Percentiles rank a stretch among this genome's conserved stretches.
Conservation (phyloP, 2,888 invertebrate species). For the Noctua comes region DNA sequence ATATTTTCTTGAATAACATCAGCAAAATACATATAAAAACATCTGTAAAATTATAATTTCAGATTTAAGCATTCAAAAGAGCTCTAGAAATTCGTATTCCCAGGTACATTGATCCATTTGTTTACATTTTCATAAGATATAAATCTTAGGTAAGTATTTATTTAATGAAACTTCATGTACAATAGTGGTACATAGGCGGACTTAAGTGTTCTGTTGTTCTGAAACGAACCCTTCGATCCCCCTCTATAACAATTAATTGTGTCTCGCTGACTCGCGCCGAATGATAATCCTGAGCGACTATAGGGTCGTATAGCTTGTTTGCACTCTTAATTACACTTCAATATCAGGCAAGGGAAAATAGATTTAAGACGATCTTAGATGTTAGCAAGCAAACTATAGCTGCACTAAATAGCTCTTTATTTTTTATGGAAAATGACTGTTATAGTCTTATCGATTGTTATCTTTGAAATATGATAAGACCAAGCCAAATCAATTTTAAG, state of each 20-base stretch:
- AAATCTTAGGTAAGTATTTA: not conserved
- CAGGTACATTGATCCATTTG: not conserved
- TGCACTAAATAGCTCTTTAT: not conserved
- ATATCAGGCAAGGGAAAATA: conserved; percentile 36
- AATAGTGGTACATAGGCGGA: no score
- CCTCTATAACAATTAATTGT: conserved; percentile 36
- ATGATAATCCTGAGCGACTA: conserved; percentile 28
- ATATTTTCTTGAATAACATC: no score
- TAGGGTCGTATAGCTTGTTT: conserved; percentile 15
- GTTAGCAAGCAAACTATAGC: not conserved
- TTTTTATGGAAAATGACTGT: conserved; percentile 5
- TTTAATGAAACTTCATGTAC: no score
- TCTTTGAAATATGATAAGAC: not conserved
- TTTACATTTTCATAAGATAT: not conserved
- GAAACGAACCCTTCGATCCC: conserved; percentile 16
- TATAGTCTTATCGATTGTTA: not conserved
- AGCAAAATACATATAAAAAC: no score
- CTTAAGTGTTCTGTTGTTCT: not conserved
- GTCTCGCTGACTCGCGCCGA: conserved; percentile 19
- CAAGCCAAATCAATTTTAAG: not conserved
- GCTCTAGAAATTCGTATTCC: not conserved
- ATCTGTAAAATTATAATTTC: no score
- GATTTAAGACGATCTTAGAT: no score
- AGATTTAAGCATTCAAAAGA: not conserved
- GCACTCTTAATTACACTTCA: conserved; percentile 55